A percentile compares a stretch with the other conserved stretches of the same genome.
These are phyloP conservation scores for Cydia amplana DNA, from an alignment of 1,140 invertebrate species.

Conservation along the genomic window DNA sequence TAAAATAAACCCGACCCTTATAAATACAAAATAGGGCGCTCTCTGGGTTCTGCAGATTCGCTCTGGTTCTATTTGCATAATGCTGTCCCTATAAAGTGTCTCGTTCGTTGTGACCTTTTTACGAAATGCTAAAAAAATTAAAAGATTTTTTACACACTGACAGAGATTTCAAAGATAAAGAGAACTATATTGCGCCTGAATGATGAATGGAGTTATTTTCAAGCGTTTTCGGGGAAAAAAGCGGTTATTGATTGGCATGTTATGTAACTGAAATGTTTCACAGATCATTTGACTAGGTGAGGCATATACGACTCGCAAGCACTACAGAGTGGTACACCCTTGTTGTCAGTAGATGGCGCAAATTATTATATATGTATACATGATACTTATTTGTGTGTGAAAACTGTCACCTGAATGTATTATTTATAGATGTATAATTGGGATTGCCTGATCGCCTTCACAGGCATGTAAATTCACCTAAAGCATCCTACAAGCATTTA, in stretches of 20 bases:
- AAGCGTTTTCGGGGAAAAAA: background rate
- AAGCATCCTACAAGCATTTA: no score
- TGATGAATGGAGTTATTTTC: background rate
- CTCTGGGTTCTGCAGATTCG: background rate
- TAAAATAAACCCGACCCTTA: conserved; percentile 3
- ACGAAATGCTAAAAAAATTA: background rate
- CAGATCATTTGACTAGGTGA: background rate
- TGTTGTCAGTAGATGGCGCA: no score
- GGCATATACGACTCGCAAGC: no score
- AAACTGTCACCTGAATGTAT: no score
- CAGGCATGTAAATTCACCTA: no score
- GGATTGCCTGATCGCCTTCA: no score
- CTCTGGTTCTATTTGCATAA: conserved; percentile 7
- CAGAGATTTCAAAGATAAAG: no score
- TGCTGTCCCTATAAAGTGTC: background rate
- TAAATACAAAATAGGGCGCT: background rate
- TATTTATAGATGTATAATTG: no score
- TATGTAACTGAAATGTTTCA: background rate
- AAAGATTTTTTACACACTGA: background rate
- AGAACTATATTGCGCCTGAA: background rate
- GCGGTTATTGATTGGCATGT: background rate
- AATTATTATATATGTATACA: no score
- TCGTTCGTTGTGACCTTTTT: background rate
- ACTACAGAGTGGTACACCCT: no score
- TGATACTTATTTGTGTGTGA: no score